Evolutionary conservation across 2,888 invertebrate species (phyloP), one percentile per base, ranked within the genome.

Genomic region (Altica lythri): DNA sequence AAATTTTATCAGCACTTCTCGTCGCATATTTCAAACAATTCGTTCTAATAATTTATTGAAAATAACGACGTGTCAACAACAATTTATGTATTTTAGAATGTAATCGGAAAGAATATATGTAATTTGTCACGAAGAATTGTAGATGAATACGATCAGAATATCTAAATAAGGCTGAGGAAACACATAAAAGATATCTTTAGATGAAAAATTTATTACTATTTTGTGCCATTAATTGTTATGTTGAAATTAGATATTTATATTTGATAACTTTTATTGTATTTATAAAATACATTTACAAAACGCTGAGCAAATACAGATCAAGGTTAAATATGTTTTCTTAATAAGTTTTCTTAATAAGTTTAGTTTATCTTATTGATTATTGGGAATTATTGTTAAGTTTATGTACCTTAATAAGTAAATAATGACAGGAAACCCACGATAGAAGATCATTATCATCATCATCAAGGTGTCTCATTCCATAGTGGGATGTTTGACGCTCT

Each of bases 41-140:
- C 4, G 16, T 16, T 9, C 17, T 17, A 35, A 35, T 35, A 35
- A 17, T 35, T 35, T 17, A 35, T 17, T 6, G 4, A 18, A 17
- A 35, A 35, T 35, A 17, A 35, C 35, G 35, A 35, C 17, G 35
- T 16, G 35, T 35, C 35, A 17, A 35, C 35, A 8, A 13, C 35
- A 16, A 35, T 35, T 35, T 35, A 35, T 17, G 17, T 35, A 35
- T 35, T 35, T 17, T 13, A 18, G 35, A 35, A 35, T 17, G 16
- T 35, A 17, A 35, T 35, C 16, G 10, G 17, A 35, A 17, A 10
- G 4, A 35, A n/a, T 35, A 18, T 35, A 17, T 12, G 17, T n/a
- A 35, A 35, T 35, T 35, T 35, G 35, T 35, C 35, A 35, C 10
- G 16, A 35, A 17, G 35, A 13, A 17, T 35, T 35, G 35, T 35